A percentile compares a stretch with the other conserved stretches of the same genome.
Conservation (phyloP, 2,888 invertebrate genomes). For the Parthenolecanium corni region DNA sequence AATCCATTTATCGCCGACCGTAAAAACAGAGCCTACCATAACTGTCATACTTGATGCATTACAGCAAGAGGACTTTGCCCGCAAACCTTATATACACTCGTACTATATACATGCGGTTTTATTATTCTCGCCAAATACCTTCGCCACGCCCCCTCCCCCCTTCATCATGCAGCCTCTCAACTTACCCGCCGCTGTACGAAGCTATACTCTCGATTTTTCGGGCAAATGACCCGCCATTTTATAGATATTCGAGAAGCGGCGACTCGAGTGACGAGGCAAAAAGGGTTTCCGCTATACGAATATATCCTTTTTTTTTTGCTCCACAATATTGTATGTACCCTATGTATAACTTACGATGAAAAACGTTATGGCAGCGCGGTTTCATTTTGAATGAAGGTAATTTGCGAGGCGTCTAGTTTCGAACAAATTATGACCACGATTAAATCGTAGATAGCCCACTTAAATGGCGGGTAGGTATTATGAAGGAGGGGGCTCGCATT, state of each 20-base stretch:
- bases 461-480: too few species aligned
- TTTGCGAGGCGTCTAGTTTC: slow-evolving; percentile 11
- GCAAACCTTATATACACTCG: too few species aligned
- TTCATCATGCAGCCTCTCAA: too few species aligned
- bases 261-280: too few species aligned
- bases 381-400: slow-evolving; percentile 14
- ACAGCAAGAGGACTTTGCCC: not conserved
- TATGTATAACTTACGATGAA: not conserved
- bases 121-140: too few species aligned
- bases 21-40: not conserved
- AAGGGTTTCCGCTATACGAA: not conserved
- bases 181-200: too few species aligned
- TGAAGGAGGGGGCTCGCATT: too few species aligned
- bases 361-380: not conserved
- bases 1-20: slow-evolving; percentile 10
- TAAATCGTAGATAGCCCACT: not conserved
- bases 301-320: not conserved
- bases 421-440: slow-evolving; percentile 17
- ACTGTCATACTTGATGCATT: slow-evolving; percentile 18
- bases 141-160: too few species aligned
- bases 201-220: too few species aligned
- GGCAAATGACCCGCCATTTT: too few species aligned
- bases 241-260: too few species aligned
- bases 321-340: not conserved
- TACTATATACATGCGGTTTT: too few species aligned